Base-by-base conservation (phyloP, 2,113 vertebrate species). In the Penelope pileata region DNA sequence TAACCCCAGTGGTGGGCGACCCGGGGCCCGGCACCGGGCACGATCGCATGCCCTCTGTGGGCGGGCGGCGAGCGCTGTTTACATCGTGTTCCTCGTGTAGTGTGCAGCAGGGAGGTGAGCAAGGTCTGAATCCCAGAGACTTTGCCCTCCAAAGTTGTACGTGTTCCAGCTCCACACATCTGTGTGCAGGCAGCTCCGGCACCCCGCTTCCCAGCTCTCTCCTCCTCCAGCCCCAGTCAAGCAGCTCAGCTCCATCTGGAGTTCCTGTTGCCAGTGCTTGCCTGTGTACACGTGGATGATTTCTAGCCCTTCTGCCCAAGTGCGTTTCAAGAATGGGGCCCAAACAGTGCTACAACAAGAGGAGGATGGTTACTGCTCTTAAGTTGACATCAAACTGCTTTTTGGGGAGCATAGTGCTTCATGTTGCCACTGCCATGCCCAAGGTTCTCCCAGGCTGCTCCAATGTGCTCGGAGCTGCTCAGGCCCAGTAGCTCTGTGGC, bases 171-270 rank as follows among this genome's bases (percentile, higher is more conserved):
- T 16, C 59, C 1, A 68, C 34, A 29, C 92, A 68, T 84, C 86
- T 92, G 94, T 7, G 56, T 15, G 73, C 90, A 75, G 13, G 83
- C 68, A 10, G 83, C 88, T 80, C 90, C 3, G 2, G 79, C 69
- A 16, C 64, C 30, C 69, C 2, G 7, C 88, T 83, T 85, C 63
- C 90, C 79, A 10, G 69, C 69, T 1, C 1, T 5, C 78, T 93
- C 59, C 90, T 96, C 92, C 85, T 80, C 70, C 82, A 40, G 79
- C 90, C 95, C 75, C 88, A 69, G 54, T 18, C 80, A 70, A 85
- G 91, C 92, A 88, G 92, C 89, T 84, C 94, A 1, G 19, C 81
- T 96, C 95, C 95, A 95, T 86, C 95, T 95, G 92, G 86, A 93
- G 92, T 14, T 93, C 59, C 80, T 64, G 80, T 67, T 78, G 76